Evolutionary conservation across 2,888 invertebrate species (phyloP).

Genomic region (Ectemnius lituratus): DNA sequence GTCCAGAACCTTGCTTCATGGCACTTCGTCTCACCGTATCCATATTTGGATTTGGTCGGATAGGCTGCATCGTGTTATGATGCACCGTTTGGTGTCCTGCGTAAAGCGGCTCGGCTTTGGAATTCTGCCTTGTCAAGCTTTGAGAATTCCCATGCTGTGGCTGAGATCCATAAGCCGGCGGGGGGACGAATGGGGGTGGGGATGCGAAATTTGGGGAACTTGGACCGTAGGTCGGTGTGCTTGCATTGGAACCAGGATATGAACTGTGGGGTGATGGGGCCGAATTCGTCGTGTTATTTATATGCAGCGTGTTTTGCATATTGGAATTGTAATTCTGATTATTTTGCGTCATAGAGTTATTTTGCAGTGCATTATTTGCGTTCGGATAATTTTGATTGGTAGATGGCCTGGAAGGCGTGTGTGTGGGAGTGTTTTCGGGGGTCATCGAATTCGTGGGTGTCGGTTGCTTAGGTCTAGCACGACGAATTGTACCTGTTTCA

Average conservation of each 20-base stretch:
- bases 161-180: constrained; percentile 70
- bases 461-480: constrained; percentile 75
- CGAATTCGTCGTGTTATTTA: constrained; percentile 63
- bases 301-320: constrained; percentile 28
- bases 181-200: constrained; percentile 65
- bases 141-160: constrained; percentile 57
- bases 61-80: constrained; percentile 56
- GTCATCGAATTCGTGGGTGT: constrained; percentile 76
- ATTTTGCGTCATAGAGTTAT: constrained; percentile 67
- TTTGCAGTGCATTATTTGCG: constrained; percentile 71
- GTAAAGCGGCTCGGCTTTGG: constrained; percentile 69
- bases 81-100: constrained; percentile 51
- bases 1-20: constrained; percentile 70
- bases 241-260: constrained; percentile 70
- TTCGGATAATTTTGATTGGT: constrained; percentile 60
- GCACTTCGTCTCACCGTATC: constrained; percentile 75
- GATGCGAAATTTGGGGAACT: constrained; percentile 67
- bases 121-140: constrained; percentile 68
- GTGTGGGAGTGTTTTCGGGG: constrained; percentile 77
- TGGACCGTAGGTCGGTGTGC: constrained; percentile 70
- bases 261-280: constrained; percentile 70
- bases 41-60: constrained; percentile 72
- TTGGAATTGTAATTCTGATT: constrained; percentile 59
- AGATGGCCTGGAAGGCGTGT: constrained; percentile 73
- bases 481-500: constrained; percentile 77